Evolutionary conservation across 2,888 invertebrate species (phyloP).

Genomic region (Anarsia innoxiella): DNA sequence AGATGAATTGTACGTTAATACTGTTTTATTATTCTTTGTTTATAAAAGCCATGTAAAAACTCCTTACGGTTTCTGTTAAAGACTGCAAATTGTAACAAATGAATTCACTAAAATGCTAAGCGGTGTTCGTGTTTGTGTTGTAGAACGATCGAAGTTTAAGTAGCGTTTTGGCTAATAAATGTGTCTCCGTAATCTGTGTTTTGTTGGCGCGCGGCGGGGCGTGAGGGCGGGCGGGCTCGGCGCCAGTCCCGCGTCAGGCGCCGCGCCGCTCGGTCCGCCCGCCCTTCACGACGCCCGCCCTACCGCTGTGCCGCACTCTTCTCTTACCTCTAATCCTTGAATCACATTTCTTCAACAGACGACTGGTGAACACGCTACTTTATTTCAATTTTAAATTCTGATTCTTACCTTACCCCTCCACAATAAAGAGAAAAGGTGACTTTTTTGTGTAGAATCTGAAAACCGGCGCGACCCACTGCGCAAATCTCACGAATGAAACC

Average conservation of each 20-base stretch:
- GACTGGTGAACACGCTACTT: background rate
- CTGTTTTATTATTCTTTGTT: background rate
- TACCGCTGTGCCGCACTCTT: constrained; percentile 26
- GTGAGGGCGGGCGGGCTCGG: constrained; percentile 33
- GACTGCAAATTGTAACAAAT: background rate
- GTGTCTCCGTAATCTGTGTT: constrained; percentile 65
- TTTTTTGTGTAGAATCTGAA: constrained; percentile 40
- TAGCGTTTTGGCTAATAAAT: constrained; percentile 69
- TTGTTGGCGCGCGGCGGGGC: constrained; percentile 50
- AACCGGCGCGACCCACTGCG: constrained; percentile 67
- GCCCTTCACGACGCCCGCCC: constrained; percentile 40
- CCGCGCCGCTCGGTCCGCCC: constrained; percentile 56
- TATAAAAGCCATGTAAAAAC: constrained; percentile 1
- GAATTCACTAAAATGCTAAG: constrained; percentile 16
- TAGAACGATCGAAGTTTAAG: constrained; percentile 55
- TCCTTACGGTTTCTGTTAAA: constrained; percentile 1
- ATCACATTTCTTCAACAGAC: background rate
- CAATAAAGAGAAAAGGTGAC: constrained; percentile 32
- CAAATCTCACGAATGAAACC: constrained; percentile 53
- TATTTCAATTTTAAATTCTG: background rate
- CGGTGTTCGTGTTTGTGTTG: constrained; percentile 37
- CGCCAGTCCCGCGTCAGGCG: constrained; percentile 71
- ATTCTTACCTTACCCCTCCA: too few species aligned
- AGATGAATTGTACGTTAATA: too few species aligned
- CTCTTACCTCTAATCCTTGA: constrained; percentile 16